phyloP scores from a whole-genome alignment of 2,888 invertebrate species.

The Limnephilus lunatus region DNA sequence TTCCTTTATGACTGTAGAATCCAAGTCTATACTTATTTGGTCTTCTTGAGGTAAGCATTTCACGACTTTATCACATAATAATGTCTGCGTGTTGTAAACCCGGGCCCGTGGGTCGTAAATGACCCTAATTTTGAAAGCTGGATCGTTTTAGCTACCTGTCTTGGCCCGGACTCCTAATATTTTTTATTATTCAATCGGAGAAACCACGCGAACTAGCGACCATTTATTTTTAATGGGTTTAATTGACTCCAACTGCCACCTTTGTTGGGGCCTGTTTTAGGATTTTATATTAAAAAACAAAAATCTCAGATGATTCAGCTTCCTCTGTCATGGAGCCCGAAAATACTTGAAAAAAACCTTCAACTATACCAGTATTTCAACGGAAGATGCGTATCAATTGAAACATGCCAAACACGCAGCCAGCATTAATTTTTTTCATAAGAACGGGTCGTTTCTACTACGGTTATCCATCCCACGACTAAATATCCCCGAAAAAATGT shows the following conservation, averaged over 20 bases:
- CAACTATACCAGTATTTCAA: no score
- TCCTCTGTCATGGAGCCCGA: no score
- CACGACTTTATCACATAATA: neutral
- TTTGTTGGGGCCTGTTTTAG: neutral
- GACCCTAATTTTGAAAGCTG: slow-evolving; percentile 17
- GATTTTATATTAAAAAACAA: neutral
- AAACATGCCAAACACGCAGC: no score
- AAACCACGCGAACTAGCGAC: neutral
- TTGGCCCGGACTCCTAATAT: neutral
- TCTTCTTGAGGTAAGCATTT: neutral
- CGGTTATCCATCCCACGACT: no score
- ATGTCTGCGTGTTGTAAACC: neutral
- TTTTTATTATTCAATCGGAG: slow-evolving; percentile 6
- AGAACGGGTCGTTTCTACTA: no score
- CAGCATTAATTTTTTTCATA: no score
- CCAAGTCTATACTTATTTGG: neutral
- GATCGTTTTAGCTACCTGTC: slow-evolving; percentile 19
- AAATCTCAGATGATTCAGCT: no score
- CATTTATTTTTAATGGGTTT: neutral
- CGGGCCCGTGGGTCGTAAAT: neutral
- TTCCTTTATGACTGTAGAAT: neutral
- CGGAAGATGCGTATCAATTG: no score
- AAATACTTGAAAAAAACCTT: no score
- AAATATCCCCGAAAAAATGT: no score
- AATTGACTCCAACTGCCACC: neutral